These are phyloP conservation scores for Mythimna impura DNA, from an alignment of 2,888 invertebrate species.

Conservation along the genomic window DNA sequence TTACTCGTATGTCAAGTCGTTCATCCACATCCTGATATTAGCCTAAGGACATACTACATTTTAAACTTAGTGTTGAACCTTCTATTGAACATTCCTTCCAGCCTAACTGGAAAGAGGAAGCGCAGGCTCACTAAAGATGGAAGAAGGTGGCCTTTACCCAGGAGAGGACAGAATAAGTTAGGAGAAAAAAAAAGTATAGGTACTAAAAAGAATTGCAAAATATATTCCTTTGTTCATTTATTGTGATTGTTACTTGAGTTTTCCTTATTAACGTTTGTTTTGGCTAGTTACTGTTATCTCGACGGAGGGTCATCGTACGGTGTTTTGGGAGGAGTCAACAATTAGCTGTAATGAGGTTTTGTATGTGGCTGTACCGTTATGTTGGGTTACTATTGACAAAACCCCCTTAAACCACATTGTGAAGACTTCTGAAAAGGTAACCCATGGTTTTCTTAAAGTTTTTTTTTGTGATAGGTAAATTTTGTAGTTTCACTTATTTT, in stretches of 20 bases:
- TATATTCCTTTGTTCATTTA: constrained; percentile 9
- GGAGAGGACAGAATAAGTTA: background rate
- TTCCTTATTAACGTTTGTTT: constrained; percentile 3
- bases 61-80: background rate
- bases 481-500: no score
- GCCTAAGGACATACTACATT: no score
- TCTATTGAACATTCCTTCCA: no score
- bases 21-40: constrained; percentile 5
- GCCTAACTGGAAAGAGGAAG: no score
- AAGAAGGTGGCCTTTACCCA: no score
- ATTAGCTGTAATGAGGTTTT: background rate
- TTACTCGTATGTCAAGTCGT: background rate
- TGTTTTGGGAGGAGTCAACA: background rate
- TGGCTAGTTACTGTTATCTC: constrained; percentile 1
- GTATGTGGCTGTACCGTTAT: background rate
- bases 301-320: constrained; percentile 2
- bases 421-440: no score
- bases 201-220: no score
- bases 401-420: no score
- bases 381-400: background rate
- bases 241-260: background rate
- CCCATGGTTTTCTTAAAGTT: no score
- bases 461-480: background rate
- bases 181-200: no score
- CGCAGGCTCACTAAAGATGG: no score